A percentile compares a stretch with the other conserved stretches of the same genome.
Conservation (phyloP, 2,797 vertebrate species). For the Liasis olivaceus region DNA sequence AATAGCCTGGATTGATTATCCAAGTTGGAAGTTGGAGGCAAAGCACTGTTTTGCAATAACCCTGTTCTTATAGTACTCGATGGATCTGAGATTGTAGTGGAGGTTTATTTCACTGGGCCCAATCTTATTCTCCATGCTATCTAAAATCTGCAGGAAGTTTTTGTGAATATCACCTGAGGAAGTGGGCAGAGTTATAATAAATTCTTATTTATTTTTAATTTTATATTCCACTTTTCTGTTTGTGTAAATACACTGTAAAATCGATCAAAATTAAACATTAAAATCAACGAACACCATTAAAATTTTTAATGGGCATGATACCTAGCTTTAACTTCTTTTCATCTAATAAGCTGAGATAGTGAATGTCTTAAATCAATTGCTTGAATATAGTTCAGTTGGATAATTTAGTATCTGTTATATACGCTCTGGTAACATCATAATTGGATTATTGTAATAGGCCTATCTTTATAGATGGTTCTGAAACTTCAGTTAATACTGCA, state of each 20-base stretch:
- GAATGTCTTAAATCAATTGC: background rate
- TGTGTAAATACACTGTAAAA: background rate
- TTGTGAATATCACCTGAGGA: background rate
- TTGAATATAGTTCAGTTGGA: background rate
- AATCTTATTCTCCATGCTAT: background rate
- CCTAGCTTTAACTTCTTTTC: background rate
- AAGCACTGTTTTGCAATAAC: too few species aligned
- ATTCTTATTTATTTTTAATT: background rate
- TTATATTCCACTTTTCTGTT: background rate
- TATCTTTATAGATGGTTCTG: background rate
- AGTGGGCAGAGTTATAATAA: background rate
- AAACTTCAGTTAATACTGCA: background rate
- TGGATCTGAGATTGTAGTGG: background rate
- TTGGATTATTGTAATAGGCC: background rate
- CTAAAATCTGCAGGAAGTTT: background rate
- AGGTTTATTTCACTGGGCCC: background rate
- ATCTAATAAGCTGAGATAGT: background rate
- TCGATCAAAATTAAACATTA: background rate
- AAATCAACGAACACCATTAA: background rate
- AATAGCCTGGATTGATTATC: background rate
- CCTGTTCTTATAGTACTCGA: background rate
- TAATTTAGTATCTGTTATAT: background rate
- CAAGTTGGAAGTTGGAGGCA: too few species aligned
- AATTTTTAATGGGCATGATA: background rate
- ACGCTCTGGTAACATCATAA: background rate